These are phyloP conservation scores for Drosophila phalerata DNA, from an alignment of 2,888 invertebrate species.

Conservation along the genomic window DNA sequence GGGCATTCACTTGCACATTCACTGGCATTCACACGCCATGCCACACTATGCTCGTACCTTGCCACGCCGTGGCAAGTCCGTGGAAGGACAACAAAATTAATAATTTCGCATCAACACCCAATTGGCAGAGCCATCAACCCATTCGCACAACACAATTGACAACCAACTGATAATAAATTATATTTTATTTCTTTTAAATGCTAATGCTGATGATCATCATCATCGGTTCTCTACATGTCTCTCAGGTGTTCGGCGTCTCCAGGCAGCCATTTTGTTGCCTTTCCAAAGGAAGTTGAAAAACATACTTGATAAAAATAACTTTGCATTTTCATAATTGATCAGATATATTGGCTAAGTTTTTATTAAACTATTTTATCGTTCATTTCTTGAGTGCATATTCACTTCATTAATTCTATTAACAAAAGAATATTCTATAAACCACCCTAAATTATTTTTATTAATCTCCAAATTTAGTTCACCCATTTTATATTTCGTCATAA, in stretches of 20 bases:
- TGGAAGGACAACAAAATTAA: slow-evolving; percentile 63
- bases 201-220: slow-evolving; percentile 59
- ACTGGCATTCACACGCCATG: slow-evolving; percentile 64
- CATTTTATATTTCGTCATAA: no score
- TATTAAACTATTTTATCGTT: no score
- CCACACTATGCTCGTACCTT: slow-evolving; percentile 5
- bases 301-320: not conserved
- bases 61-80: not conserved
- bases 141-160: slow-evolving; percentile 60
- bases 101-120: slow-evolving; percentile 77
- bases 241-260: slow-evolving; percentile 2
- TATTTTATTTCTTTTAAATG: slow-evolving; percentile 80
- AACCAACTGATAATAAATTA: slow-evolving; percentile 77
- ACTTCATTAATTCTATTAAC: no score
- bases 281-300: not conserved
- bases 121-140: slow-evolving; percentile 51
- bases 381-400: no score
- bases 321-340: not conserved
- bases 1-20: slow-evolving; percentile 50
- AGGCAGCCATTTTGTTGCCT: slow-evolving; percentile 18
- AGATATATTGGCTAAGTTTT: not conserved
- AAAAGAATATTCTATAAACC: no score
- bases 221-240: slow-evolving; percentile 8
- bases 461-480: no score
- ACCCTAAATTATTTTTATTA: no score